These are phyloP conservation scores for Pterocles burchelli DNA, from an alignment of 2,113 vertebrate genomes.

Conservation along the genomic window DNA sequence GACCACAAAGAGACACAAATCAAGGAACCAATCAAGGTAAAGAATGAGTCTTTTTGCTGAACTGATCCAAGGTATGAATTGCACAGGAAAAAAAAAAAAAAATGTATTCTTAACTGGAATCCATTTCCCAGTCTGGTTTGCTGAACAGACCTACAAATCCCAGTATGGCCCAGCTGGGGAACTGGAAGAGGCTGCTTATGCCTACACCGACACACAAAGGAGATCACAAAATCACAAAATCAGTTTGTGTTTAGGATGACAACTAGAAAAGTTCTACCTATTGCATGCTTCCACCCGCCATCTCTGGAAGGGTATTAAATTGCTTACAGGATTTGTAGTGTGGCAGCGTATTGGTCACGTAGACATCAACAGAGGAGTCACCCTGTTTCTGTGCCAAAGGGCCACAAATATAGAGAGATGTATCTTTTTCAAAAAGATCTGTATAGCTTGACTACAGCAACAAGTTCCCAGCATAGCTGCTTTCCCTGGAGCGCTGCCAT, in stretches of 20 bases:
- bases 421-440: neutral
- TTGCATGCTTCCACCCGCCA: neutral
- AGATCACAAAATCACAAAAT: neutral
- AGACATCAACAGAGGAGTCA: neutral
- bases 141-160: neutral
- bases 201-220: neutral
- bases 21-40: neutral
- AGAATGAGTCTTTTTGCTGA: neutral
- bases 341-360: neutral
- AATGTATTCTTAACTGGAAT: neutral
- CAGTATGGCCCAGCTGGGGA: neutral
- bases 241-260: neutral
- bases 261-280: neutral
- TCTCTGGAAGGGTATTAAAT: neutral
- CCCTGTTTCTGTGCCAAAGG: neutral
- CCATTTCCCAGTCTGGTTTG: neutral
- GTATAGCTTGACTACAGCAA: neutral
- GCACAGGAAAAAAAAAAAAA: neutral
- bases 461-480: constrained; percentile 8
- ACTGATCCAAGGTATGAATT: neutral
- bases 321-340: neutral
- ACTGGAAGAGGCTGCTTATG: neutral
- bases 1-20: neutral
- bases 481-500: constrained; percentile 28
- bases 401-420: neutral